Base-by-base conservation (phyloP, 2,113 vertebrate genomes). In the Zapus hudsonius region DNA sequence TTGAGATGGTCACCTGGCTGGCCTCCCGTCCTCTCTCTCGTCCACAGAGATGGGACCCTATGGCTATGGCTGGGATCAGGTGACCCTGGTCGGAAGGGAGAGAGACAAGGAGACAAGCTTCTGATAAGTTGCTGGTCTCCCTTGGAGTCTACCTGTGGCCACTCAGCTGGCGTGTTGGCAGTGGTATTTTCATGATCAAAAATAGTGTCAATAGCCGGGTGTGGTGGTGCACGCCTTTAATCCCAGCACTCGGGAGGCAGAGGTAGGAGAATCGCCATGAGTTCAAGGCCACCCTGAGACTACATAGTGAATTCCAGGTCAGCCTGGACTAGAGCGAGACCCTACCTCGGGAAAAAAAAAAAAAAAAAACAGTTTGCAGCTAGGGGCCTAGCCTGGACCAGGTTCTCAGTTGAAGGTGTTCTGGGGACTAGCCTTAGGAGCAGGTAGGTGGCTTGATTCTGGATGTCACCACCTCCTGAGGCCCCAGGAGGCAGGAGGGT, bases 171-270 rank as follows among this genome's bases (percentile, higher is more conserved):
- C 67, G 67, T 0, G 7, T 70, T 42, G 59, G 89, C 89, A 10
- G 38, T 87, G 78, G 80, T 74, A 64, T 92, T 95, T 93, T 94
- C 85, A 92, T 95, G 57, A 86, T 87, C 93, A 83, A 64, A n/a
- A 91, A 70, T 66, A 20, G 42, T 31, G 59, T 67, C n/a, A n/a
- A n/a, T 52, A 15, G 47, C 47, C 47, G 47, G 47, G 47, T 12
- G 47, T 47, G 47, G 47, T 47, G 47, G 47, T 12, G 47, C 47
- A 47, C 47, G 47, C 47, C 47, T 47, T 47, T 47, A 47, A 47
- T 47, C 47, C 47, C 47, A 47, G 47, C 47, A 47, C 12, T 7
- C 47, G 47, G 47, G 47, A 47, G 47, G 47, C 47, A 47, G 47
- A 47, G 47, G 47, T 47, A 47, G 47, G 47, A 47, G 47, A 12